Evolutionary conservation across 2,888 invertebrate genomes (phyloP), one percentile per base, ranked within the genome.

Genomic region (Patella depressa): DNA sequence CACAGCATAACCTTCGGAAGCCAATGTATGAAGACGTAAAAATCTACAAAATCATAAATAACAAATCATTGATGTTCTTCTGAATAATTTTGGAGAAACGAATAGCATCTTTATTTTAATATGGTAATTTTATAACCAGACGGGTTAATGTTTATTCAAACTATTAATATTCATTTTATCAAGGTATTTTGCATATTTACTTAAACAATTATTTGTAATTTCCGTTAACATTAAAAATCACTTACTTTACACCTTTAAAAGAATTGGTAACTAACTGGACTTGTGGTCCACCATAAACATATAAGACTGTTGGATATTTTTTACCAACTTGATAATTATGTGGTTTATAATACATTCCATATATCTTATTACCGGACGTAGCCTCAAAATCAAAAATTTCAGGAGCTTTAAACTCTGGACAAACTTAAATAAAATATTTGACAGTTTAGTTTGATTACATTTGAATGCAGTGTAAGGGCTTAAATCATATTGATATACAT

Each of bases 201-300:
- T 45, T 45, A 9, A 45, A 45, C 45, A 9, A 7, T 45, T 45
- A 45, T 45, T 45, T 45, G 9, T 45, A 45, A 45, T 45, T 45
- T 7, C 45, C 9, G 1, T 45, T 45, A 45, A 45, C 45, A 45
- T 45, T 45, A 45, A 45, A 19, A 65, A 65, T 24, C 14, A 78
- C 85, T 82, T 82, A 88, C 88, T 86, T 88, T 19, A 88, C 84
- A 3, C 89, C 90, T 76, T 90, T 90, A 83, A 88, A 98, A 9
- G 96, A 96, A 92, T 99, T 99, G 76, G 96, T 96, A 80, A 99
- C 99, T 65, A 98, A 94, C 93, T 99, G 99, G 73, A 99, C 98
- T 91, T 98, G 98, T 0, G 99, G 99, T 0, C 99, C 99, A 3
- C 98, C 99, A 91, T 99, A 99, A 76, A 99, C 97, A 92, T 98